These are phyloP conservation scores for Balearica regulorum DNA, from an alignment of 2,797 vertebrate genomes.

Conservation along the genomic window DNA sequence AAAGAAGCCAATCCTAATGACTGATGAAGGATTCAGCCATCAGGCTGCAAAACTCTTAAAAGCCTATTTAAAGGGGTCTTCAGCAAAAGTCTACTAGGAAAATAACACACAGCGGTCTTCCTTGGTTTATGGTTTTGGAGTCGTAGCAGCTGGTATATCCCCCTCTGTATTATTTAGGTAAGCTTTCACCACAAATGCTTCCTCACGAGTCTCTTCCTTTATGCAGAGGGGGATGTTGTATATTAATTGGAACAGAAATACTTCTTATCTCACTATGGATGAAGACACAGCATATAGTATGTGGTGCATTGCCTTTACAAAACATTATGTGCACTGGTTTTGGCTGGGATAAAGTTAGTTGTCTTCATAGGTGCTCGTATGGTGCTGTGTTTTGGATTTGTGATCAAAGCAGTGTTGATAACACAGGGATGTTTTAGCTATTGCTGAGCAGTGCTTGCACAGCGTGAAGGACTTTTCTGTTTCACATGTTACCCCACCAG, in stretches of 20 bases:
- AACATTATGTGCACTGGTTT: not conserved
- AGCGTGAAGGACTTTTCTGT: not conserved
- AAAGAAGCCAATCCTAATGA: not conserved
- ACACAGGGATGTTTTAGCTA: not conserved
- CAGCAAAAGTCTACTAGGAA: not conserved
- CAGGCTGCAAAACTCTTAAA: not conserved
- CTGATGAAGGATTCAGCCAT: slow-evolving; percentile 10
- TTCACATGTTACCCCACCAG: rapidly evolving
- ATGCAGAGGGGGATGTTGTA: not conserved
- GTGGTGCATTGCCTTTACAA: not conserved
- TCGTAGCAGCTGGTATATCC: not conserved
- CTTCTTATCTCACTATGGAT: not conserved
- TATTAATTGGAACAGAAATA: not conserved
- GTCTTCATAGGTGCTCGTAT: not conserved
- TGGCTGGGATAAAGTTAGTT: not conserved
- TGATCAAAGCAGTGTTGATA: not conserved
- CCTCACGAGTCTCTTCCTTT: not conserved
- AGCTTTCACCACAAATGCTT: not conserved
- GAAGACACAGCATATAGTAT: not conserved
- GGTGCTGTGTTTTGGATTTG: not conserved
- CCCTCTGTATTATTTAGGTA: not conserved
- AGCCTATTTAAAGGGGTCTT: not conserved
- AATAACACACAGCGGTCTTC: not conserved
- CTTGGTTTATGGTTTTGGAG: not conserved
- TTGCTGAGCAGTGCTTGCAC: not conserved